Evolutionary conservation across 2,888 invertebrate species (phyloP), one percentile per base, ranked within the genome.

Genomic region (Torymus tubicola): DNA sequence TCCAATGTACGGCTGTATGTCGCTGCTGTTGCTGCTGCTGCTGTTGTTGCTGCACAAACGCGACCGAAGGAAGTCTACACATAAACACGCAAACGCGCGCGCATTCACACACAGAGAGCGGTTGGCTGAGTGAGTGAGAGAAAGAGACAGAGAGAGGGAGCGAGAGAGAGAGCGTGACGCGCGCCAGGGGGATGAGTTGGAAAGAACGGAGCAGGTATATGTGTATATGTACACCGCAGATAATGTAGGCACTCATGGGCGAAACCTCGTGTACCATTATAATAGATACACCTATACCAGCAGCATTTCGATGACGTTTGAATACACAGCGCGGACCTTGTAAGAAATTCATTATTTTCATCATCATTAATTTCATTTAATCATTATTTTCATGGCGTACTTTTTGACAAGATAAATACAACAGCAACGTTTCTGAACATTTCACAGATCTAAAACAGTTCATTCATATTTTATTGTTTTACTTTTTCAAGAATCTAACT

Each of bases 1-100:
- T 82, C 80, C 83, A 83, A 84, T 82, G 84, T 75, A 8, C 42
- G 42, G 42, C 42, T 42, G 8, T 42, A 8, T 52, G 24, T 42
- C 60, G 74, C 52, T 31, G 18, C 68, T 2, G 42, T 55, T 24
- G 58, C 57, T 42, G 84, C 73, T 52, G 24, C 55, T 65, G 74
- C 50, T 31, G 18, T 61, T 2, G 42, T 55, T 24, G 58, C 55
- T 42, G 68, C 18, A 61, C 11, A 31, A 60, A 4, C 31, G 24
- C 65, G 10, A 65, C 31, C 18, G 16, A 73, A 73, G 52, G 55
- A 73, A 64, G 42, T 14, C 21, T 64, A 13, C 24, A 12, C 50
- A 50, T 60, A 50, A 24, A 69, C 21, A 69, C 31, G 21, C 71
- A 21, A 21, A 53, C 24, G 24, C 18, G 13, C n/a, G 4, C 12